Base-by-base conservation (phyloP, 1,140 invertebrate species). In the Bemisia tabaci region DNA sequence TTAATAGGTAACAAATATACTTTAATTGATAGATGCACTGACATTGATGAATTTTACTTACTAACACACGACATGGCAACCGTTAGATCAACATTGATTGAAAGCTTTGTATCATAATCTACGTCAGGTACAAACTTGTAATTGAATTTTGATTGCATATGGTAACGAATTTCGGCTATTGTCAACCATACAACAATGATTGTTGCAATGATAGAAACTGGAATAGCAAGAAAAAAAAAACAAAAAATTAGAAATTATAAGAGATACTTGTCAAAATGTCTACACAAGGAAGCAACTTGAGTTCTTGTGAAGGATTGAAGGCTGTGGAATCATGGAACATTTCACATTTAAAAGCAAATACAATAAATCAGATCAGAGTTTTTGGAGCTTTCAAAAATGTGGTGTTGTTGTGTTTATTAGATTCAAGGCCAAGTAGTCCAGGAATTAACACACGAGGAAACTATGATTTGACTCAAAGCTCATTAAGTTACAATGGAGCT, bases 51-150 rank as follows among this genome's bases (percentile, higher is more conserved):
- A 48, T 48, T 17, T 9, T 48, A 48, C 83, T 82, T 81, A 89
- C 85, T 78, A 70, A 77, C 78, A 78, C 94, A 97, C 67, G 89
- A 89, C 90, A 94, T 97, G 25, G 94, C 94, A 21, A 98, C 86
- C 5, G 94, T 97, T 60, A 98, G 85, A 76, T 98, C 94, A 62
- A 97, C 83, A 78, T 96, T 95, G 71, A 98, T 90, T 76, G 89
- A 87, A 26, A 97, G 77, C 78, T 94, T 95, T 69, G 87, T 89
- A 75, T 94, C 86, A 75, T 90, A 84, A 66, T 95, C 87, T n/a
- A 85, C 87, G 74, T 97, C 94, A 17, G 94, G 92, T 73, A 87
- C 83, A 79, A 96, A 97, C 78, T 90, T 87, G 78, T 94, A 96
- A 59, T 86, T 80, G 65, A 94, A 83, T 75, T 87, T 86, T 73